Percentiles rank a stretch among this genome's conserved stretches.
phyloP scores from a whole-genome alignment of 2,888 invertebrate species.

The Xylocampa areola region DNA sequence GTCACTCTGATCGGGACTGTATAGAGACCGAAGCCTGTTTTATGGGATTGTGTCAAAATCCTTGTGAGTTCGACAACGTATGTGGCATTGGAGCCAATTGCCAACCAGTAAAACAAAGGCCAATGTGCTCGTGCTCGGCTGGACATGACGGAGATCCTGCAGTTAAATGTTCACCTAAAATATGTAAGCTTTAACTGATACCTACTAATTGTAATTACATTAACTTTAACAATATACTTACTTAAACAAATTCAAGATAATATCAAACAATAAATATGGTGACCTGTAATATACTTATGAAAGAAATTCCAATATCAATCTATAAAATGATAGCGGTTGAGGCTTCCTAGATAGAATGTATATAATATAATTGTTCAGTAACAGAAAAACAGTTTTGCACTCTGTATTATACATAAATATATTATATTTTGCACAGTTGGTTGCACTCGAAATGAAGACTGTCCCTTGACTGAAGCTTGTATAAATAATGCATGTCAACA shows the following conservation, averaged over 20 bases:
- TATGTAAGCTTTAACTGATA: slow-evolving; percentile 91
- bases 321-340: slow-evolving; percentile 28
- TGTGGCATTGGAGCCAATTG: slow-evolving; percentile 94
- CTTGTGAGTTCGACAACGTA: slow-evolving; percentile 94
- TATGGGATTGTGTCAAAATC: slow-evolving; percentile 94
- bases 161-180: slow-evolving; percentile 93
- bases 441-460: slow-evolving; percentile 96
- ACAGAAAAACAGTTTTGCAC: too few species aligned
- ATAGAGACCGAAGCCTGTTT: slow-evolving; percentile 95
- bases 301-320: slow-evolving; percentile 4
- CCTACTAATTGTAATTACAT: slow-evolving; percentile 61
- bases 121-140: slow-evolving; percentile 94
- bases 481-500: slow-evolving; percentile 95
- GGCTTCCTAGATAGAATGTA: slow-evolving; percentile 24
- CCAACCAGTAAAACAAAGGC: slow-evolving; percentile 94
- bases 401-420: slow-evolving; percentile 67
- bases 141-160: slow-evolving; percentile 95
- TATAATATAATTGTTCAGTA: slow-evolving; percentile 3
- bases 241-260: slow-evolving; percentile 7
- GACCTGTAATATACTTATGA: slow-evolving; percentile 5
- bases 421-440: slow-evolving; percentile 91
- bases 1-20: slow-evolving; percentile 95
- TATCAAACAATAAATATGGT: slow-evolving; percentile 16
- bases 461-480: slow-evolving; percentile 95
- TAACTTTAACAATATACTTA: slow-evolving; percentile 38